phyloP scores from a whole-genome alignment of 2,113 vertebrate genomes.

The Tretioscincus oriximinensis region DNA sequence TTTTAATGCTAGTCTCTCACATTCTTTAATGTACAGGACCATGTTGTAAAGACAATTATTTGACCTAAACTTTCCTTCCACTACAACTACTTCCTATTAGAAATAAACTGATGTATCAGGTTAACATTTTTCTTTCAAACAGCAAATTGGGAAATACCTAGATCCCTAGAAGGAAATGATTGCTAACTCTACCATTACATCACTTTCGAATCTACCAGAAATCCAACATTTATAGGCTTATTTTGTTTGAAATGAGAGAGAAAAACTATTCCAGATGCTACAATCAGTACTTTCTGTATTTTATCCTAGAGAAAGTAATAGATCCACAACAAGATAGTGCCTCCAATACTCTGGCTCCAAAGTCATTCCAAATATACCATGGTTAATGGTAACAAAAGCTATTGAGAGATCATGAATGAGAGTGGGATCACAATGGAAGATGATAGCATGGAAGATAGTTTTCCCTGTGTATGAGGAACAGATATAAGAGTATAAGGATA shows the following conservation, averaged over 20 bases:
- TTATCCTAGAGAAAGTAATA: no score
- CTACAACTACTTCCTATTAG: neutral
- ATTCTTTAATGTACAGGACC: neutral
- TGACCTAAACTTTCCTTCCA: neutral
- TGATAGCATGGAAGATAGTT: no score
- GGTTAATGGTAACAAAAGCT: no score
- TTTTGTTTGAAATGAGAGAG: neutral
- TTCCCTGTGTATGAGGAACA: no score
- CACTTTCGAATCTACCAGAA: neutral
- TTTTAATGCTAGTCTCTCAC: neutral
- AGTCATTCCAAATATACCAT: no score
- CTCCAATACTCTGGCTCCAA: no score
- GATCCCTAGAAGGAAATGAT: neutral
- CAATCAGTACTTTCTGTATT: neutral
- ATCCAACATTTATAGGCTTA: neutral
- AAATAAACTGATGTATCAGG: neutral
- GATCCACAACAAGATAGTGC: no score
- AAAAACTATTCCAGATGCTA: neutral
- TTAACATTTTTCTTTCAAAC: neutral
- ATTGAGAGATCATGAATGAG: no score
- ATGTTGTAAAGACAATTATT: neutral
- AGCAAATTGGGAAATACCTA: neutral
- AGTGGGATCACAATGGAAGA: no score
- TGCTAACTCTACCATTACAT: neutral
- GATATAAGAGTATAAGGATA: no score